phyloP scores from a whole-genome alignment of 2,797 vertebrate species.

The Rhynchonycteris naso region DNA sequence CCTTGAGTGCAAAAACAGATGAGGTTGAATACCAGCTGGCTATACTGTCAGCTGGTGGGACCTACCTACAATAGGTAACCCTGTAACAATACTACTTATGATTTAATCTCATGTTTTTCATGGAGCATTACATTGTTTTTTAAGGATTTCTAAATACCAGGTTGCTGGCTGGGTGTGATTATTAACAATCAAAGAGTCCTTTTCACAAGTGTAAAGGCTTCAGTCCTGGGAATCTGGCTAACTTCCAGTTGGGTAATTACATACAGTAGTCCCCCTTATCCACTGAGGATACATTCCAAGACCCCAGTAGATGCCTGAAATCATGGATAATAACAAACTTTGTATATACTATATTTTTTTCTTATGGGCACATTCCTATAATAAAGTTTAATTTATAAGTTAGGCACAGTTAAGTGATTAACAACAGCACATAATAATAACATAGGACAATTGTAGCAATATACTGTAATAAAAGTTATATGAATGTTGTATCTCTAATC shows the following conservation, averaged over 20 bases:
- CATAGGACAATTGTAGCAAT: background rate
- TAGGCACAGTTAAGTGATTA: background rate
- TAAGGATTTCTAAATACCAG: slow-evolving; percentile 59
- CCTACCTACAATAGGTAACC: background rate
- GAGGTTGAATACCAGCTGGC: slow-evolving; percentile 2
- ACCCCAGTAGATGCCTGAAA: background rate
- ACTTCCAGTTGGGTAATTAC: slow-evolving; percentile 72
- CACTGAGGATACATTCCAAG: background rate
- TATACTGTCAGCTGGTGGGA: background rate
- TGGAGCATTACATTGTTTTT: slow-evolving; percentile 56
- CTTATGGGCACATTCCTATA: background rate
- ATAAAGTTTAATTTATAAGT: background rate
- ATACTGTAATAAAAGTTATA: background rate
- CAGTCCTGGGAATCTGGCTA: slow-evolving; percentile 64
- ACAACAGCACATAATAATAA: background rate
- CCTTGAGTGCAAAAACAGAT: slow-evolving; percentile 30
- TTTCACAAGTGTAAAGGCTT: slow-evolving; percentile 56
- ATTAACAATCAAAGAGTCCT: slow-evolving; percentile 59
- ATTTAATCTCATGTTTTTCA: slow-evolving; percentile 12
- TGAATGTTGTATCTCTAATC: background rate
- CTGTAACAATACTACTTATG: slow-evolving; percentile 13
- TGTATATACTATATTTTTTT: background rate
- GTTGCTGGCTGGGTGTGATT: slow-evolving; percentile 47
- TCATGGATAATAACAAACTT: background rate
- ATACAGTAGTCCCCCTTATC: background rate